These are phyloP conservation scores for Drosophila burlai DNA, from an alignment of 1,140 invertebrate species.

Conservation along the genomic window DNA sequence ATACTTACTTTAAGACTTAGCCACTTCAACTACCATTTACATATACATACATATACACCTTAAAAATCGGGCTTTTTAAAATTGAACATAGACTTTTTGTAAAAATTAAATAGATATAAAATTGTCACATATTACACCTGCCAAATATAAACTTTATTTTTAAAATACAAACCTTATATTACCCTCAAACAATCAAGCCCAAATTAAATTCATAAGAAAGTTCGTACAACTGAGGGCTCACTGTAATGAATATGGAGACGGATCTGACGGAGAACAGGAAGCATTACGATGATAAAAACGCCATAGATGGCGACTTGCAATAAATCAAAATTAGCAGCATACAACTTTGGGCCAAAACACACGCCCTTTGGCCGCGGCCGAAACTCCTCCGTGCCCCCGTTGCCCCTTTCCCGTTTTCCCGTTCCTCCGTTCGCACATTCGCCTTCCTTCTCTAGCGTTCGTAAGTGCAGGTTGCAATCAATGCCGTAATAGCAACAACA, in stretches of 20 bases:
- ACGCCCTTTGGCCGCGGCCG: constrained; percentile 63
- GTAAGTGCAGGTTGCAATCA: constrained; percentile 62
- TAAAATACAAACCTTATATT: neutral
- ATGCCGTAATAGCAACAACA: constrained; percentile 54
- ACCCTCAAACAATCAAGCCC: neutral
- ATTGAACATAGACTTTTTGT: too few relatives aligned
- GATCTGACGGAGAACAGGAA: constrained; percentile 67
- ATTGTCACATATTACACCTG: too few relatives aligned
- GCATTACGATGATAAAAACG: constrained; percentile 50
- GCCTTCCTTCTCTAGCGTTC: neutral
- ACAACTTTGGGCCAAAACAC: constrained; percentile 55
- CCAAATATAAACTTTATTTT: neutral
- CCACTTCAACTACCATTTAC: too few relatives aligned
- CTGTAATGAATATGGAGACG: constrained; percentile 1
- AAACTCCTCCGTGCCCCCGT: neutral
- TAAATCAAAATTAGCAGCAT: constrained; percentile 73
- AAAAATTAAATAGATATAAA: too few relatives aligned
- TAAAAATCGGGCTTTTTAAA: too few relatives aligned
- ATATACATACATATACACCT: too few relatives aligned
- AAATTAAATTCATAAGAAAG: accelerated
- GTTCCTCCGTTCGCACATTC: too few relatives aligned
- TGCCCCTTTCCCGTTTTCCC: neutral
- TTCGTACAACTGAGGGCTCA: neutral
- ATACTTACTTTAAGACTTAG: neutral
- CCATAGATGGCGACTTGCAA: constrained; percentile 48